Conservation (phyloP, 1,140 invertebrate genomes). For the Saxidomus purpurata region DNA sequence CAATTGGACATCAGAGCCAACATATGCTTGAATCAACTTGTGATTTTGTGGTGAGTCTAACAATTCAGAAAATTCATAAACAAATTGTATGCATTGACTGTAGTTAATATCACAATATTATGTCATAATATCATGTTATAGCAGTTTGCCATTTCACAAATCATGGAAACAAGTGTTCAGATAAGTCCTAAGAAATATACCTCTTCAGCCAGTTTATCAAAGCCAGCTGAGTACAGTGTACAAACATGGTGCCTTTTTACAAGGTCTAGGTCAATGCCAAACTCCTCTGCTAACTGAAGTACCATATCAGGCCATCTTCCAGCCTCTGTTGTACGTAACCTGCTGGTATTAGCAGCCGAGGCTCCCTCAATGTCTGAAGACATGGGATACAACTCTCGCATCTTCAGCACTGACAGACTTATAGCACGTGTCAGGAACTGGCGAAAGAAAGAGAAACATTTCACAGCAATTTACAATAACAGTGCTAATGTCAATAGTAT, state of each 20-base stretch:
- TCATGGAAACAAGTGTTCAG: too few species aligned
- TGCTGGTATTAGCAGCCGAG: constrained; percentile 31
- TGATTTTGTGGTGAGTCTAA: too few species aligned
- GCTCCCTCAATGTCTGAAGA: constrained; percentile 22
- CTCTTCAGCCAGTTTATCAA: constrained; percentile 92
- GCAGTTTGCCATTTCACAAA: too few species aligned
- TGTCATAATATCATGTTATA: too few species aligned
- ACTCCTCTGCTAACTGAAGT: constrained; percentile 92
- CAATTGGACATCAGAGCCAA: too few species aligned
- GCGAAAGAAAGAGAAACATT: constrained; percentile 34
- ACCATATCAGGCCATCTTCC: constrained; percentile 82
- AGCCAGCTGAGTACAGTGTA: constrained; percentile 92
- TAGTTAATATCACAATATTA: too few species aligned
- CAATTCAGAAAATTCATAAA: too few species aligned
- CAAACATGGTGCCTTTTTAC: constrained; percentile 92
- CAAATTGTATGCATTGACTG: too few species aligned
- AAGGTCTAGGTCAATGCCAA: constrained; percentile 92
- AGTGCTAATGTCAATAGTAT: too few species aligned
- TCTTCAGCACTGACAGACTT: constrained; percentile 72
- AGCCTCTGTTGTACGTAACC: constrained; percentile 60
- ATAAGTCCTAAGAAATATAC: constrained; percentile 85
- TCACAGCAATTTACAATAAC: too few species aligned
- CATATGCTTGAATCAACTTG: too few species aligned
- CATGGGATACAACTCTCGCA: constrained; percentile 69
- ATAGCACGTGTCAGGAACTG: constrained; percentile 86